Conservation (phyloP, 2,888 invertebrate species). For the Epiblema foenella region DNA sequence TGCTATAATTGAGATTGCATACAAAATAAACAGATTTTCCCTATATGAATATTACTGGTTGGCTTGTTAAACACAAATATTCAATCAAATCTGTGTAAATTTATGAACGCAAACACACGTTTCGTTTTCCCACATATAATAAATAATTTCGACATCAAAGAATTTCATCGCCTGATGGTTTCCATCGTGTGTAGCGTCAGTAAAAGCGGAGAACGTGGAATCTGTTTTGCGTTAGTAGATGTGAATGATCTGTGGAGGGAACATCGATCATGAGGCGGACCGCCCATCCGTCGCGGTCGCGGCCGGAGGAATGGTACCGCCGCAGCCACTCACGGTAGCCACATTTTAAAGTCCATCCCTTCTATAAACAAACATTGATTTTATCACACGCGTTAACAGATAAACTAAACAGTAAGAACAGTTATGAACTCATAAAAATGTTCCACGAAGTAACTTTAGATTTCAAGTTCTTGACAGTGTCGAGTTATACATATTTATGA, state of each 20-base stretch:
- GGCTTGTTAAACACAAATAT: constrained; percentile 29
- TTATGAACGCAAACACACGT: constrained; percentile 32
- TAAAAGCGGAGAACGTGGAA: constrained; percentile 56
- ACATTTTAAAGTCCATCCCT: constrained; percentile 29
- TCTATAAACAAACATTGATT: constrained; percentile 40
- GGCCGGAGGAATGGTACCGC: constrained; percentile 48
- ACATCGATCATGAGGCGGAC: constrained; percentile 62
- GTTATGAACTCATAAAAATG: constrained; percentile 16
- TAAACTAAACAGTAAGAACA: constrained; percentile 39
- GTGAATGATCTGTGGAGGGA: constrained; percentile 62
- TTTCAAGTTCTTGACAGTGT: constrained; percentile 25
- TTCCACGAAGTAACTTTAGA: constrained; percentile 18
- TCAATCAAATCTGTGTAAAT: constrained; percentile 31
- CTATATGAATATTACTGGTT: constrained; percentile 26
- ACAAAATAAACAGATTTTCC: constrained; percentile 22
- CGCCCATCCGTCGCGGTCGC: constrained; percentile 46
- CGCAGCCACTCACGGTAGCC: constrained; percentile 38
- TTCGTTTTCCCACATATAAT: constrained; percentile 28
- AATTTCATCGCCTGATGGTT: constrained; percentile 60
- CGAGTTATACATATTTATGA: constrained; percentile 15
- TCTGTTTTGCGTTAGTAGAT: constrained; percentile 63
- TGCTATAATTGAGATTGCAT: neutral
- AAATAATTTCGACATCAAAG: constrained; percentile 66
- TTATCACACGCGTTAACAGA: constrained; percentile 33
- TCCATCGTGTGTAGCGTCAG: constrained; percentile 61